phyloP scores from a whole-genome alignment of 2,888 invertebrate species.

The Cryptocephalus primarius region DNA sequence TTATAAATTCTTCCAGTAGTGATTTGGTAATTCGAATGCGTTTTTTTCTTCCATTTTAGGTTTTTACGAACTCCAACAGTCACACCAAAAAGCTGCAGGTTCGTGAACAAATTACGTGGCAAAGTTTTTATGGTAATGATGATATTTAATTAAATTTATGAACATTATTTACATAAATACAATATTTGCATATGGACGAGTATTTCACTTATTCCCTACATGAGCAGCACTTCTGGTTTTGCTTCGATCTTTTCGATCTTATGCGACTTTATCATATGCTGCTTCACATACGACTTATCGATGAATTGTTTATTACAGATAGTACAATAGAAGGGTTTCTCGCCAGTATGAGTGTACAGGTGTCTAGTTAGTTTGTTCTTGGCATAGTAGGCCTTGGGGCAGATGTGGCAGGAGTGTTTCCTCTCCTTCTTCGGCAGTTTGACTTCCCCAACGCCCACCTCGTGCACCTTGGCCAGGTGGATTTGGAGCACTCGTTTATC shows the following conservation, averaged over 20 bases:
- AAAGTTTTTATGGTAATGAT: conserved; percentile 20
- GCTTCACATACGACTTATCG: conserved; percentile 27
- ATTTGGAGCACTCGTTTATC: conserved; percentile 29
- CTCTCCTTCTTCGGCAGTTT: conserved; percentile 30
- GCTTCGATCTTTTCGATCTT: conserved; percentile 3
- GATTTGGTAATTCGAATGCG: too few relatives aligned
- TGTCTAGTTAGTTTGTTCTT: conserved; percentile 26
- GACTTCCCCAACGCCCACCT: conserved; percentile 25
- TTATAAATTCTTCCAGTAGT: too few relatives aligned
- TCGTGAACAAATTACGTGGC: conserved; percentile 11
- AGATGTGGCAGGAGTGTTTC: conserved; percentile 24
- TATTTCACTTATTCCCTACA: neutral
- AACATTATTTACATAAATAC: conserved; percentile 5
- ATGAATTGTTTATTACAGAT: conserved; percentile 25
- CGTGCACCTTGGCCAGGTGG: conserved; percentile 24
- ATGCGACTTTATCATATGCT: conserved; percentile 23
- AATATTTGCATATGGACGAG: conserved; percentile 4
- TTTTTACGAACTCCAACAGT: conserved; percentile 1
- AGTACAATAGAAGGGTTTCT: conserved; percentile 23
- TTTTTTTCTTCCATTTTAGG: conserved; percentile 5
- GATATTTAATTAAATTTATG: conserved; percentile 10
- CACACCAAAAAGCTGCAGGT: conserved; percentile 3
- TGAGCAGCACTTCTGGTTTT: neutral
- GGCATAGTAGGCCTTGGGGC: conserved; percentile 33
- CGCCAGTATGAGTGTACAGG: conserved; percentile 24